A percentile compares a stretch with the other conserved stretches of the same genome.
Conservation (phyloP, 2,797 vertebrate genomes). For the Sebastes taczanowskii region DNA sequence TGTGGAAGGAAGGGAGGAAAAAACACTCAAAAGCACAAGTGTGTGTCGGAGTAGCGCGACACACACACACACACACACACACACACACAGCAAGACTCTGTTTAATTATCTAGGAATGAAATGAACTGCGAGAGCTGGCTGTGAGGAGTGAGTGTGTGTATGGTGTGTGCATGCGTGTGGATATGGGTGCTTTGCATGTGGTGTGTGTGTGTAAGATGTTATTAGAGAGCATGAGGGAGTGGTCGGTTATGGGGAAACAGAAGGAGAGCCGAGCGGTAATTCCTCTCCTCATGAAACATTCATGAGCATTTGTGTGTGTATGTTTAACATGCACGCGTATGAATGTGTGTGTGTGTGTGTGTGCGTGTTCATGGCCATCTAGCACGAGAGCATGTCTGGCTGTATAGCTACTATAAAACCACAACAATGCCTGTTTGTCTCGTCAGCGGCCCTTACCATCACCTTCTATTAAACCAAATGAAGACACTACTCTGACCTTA, state of each 20-base stretch:
- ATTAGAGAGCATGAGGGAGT: slow-evolving; percentile 52
- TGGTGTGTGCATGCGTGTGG: slow-evolving; percentile 4
- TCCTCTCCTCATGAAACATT: slow-evolving; percentile 63
- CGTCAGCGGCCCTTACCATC: not conserved
- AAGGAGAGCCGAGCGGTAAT: slow-evolving; percentile 54
- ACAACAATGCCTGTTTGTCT: slow-evolving; percentile 43
- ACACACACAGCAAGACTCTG: slow-evolving; percentile 10
- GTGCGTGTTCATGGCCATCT: not conserved
- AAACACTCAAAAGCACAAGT: slow-evolving; percentile 6
- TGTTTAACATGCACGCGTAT: not conserved
- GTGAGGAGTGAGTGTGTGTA: slow-evolving; percentile 6
- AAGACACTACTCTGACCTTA: not conserved
- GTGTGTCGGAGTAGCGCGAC: not conserved
- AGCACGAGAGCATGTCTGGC: not conserved
- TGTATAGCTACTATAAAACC: slow-evolving; percentile 19
- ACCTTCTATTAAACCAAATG: slow-evolving; percentile 1
- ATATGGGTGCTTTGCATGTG: not conserved
- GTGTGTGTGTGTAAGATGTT: slow-evolving; percentile 13
- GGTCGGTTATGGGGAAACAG: slow-evolving; percentile 50
- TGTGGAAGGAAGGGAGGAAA: not conserved
- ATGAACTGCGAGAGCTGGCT: slow-evolving; percentile 32
- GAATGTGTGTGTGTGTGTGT: not conserved
- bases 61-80: not conserved
- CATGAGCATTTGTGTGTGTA: slow-evolving; percentile 31
- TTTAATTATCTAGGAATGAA: slow-evolving; percentile 57